phyloP scores from a whole-genome alignment of 1,140 invertebrate genomes.

The Achroia grisella region DNA sequence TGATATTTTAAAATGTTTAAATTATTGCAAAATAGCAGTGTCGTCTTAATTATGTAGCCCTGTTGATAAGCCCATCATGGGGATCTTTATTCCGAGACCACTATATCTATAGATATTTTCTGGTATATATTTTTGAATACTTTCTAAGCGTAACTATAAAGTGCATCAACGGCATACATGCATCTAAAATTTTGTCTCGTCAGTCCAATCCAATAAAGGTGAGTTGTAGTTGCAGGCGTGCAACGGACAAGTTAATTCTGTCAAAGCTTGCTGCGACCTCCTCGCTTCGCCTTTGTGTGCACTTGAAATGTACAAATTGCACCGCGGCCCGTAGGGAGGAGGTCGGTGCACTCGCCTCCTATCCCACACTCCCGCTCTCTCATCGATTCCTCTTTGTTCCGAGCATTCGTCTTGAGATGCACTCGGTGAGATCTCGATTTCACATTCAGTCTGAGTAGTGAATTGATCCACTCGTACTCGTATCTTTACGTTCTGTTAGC shows the following conservation, averaged over 20 bases:
- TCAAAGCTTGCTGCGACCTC: slow-evolving; percentile 65
- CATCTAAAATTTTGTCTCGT: slow-evolving; percentile 24
- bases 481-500: slow-evolving; percentile 25
- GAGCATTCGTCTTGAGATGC: slow-evolving; percentile 65
- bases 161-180: slow-evolving; percentile 4
- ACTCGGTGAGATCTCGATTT: slow-evolving; percentile 59
- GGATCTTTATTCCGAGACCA: too few relatives aligned
- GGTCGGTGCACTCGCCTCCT: slow-evolving; percentile 53
- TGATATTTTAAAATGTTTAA: too few relatives aligned
- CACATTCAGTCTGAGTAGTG: slow-evolving; percentile 44
- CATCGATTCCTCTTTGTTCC: slow-evolving; percentile 68
- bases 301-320: slow-evolving; percentile 73
- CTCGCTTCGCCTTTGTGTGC: slow-evolving; percentile 66
- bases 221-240: slow-evolving; percentile 40
- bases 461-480: slow-evolving; percentile 36
- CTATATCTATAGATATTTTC: too few relatives aligned
- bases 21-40: too few relatives aligned
- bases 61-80: too few relatives aligned
- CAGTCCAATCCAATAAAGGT: slow-evolving; percentile 53
- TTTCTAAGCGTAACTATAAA: too few relatives aligned
- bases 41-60: too few relatives aligned
- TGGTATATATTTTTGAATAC: too few relatives aligned
- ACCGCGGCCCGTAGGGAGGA: slow-evolving; percentile 45
- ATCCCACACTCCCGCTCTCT: slow-evolving; percentile 35
- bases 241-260: slow-evolving; percentile 70